Base-by-base conservation (phyloP, 1,140 invertebrate genomes). In the Hyles euphorbiae region DNA sequence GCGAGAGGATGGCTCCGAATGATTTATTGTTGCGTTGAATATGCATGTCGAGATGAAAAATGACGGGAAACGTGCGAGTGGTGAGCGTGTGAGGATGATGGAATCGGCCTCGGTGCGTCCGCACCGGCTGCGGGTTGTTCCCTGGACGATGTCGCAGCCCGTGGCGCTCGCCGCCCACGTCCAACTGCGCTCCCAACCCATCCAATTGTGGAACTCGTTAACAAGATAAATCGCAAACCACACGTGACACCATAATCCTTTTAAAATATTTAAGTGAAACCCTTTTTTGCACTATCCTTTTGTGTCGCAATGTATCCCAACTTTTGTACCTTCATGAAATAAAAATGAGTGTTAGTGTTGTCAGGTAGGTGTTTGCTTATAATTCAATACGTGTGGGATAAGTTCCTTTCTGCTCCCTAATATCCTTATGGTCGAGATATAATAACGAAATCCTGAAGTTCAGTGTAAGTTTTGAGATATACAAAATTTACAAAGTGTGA, bases 1-100 rank as follows among this genome's bases (percentile, higher is more conserved):
- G 58, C 65, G 72, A 72, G 65, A 68, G 70, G 72, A 82, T 81
- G 72, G 72, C 72, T 75, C 67, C 58, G 68, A 74, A 79, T 88
- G 83, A 88, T 88, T 86, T 87, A 88, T 88, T 77, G 75, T 84
- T 73, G 61, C 73, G 82, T 84, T 87, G 85, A 88, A 87, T 88
- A 88, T 88, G 83, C 85, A 85, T 87, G 85, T 85, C 82, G 77
- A 72, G 78, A 88, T 88, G 85, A 88, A 87, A 88, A 88, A 88
- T 87, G 79, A 85, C 72, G 74, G 83, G 62, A 65, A 79, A 81
- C 76, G 72, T 70, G 73, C 71, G 78, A 78, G 68, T 78, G 70
- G 72, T 73, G 72, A 70, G 65, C 64, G 72, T 73, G 58, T 65
- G 67, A 53, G 63, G 68, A 70, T 69, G 67, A 65, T 50, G 33